Evolutionary conservation across 1,140 invertebrate species (phyloP), one percentile per base, ranked within the genome.

Genomic region (Hycleus cichorii): DNA sequence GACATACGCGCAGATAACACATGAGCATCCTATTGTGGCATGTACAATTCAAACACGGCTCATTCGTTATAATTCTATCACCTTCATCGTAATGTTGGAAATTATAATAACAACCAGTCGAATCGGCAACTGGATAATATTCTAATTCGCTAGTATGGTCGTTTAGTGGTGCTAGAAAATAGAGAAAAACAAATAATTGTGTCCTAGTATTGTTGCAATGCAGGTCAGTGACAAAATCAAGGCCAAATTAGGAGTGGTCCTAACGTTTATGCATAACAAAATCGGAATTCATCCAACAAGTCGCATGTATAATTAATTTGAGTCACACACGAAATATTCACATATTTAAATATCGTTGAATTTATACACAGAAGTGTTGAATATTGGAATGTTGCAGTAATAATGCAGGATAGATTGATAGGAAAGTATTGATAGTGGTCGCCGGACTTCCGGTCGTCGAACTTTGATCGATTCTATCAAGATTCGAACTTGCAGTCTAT

Each of bases 21-120:
- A 95, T 95, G 45, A 96, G 80, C 90, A 95, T 95, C 66, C 86
- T 84, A 70, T 95, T 93, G 76, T 91, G 88, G 75, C 93, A 96
- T 51, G 92, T 95, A 77, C 93, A 96, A 76, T 96, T 96, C 39
- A 96, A 79, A 76, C 93, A 96, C 63, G 92, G 91, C 74, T 96
- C 93, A 77, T 94, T 93, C 56, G 92, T 95, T 74, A 92, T 81
- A 69, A 96, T 95, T 67, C 91, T 83, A 70, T 94, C 91, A 48
- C 92, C 91, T 78, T 95, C 91, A 60, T 88, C 84, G 75, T 96
- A 95, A 70, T 91, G 90, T 74, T 93, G 87, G 72, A 91, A 93
- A 79, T 95, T 93, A 78, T 95, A 95, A 76, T 93, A 95, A 75
- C 93, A 96, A 64, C 91, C 91, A 66, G 72, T 76, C 61, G 72